Evolutionary conservation across 1,140 invertebrate species (phyloP), one percentile per base, ranked within the genome.

Genomic region (Heterodera schachtii): DNA sequence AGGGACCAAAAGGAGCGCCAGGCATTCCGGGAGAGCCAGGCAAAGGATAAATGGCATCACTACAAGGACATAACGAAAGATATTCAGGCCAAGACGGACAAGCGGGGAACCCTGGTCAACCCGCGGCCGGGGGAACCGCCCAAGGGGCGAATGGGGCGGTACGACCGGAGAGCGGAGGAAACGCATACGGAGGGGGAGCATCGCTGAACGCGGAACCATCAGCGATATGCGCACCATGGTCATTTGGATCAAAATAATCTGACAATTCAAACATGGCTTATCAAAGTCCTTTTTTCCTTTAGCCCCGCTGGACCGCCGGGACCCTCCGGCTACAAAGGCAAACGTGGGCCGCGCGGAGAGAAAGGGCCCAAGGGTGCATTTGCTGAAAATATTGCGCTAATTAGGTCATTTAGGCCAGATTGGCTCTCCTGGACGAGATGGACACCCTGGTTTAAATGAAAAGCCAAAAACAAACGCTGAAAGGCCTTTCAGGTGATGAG

Each of bases 321-420:
- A 7, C 64, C 73, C 9, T 80, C 81, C 8, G 81, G 81, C 4
- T 82, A 83, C 44, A 82, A 82, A 57, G 81, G 81, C 19, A 82
- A 82, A 60, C 64, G 81, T 49, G 81, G 81, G 4, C 71, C 69
- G 31, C 64, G 80, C n/a, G 81, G 81, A 31, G 78, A 81, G 9
- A 82, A 82, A 46, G 81, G 81, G 4, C 47, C 79, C 11, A 80
- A 81, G 57, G 81, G 81, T 11, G 19, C 74, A 43, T 9, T 9
- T 52, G 49, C 19, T 19, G 7, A 46, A 73, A 73, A n/a, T 73
- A 21, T 47, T n/a, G 19, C 5, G 19, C 41, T 21, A 5, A 7
- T 47, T 6, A 73, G 41, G 4, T 5, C n/a, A 73, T 31, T 41
- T 41, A 78, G 77, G 77, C 11, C 49, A 31, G 46, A 69, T 70